These are phyloP conservation scores for Wasmannia auropunctata DNA, from an alignment of 1,140 invertebrate species.

Conservation along the genomic window DNA sequence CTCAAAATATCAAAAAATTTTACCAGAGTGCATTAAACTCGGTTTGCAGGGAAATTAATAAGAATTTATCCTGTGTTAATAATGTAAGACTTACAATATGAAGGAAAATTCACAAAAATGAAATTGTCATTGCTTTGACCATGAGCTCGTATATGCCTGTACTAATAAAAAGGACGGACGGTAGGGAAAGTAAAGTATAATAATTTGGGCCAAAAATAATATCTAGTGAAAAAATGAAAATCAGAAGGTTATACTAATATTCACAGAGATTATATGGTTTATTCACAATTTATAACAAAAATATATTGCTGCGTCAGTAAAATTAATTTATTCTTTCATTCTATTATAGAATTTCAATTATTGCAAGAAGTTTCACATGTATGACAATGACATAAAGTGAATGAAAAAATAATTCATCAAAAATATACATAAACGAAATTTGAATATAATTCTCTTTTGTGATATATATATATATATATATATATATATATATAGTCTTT, in stretches of 20 bases:
- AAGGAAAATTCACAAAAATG: not conserved
- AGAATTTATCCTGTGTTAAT: not conserved
- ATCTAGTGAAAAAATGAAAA: not conserved
- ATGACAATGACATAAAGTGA: not conserved
- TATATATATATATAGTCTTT: not conserved
- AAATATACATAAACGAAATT: not conserved
- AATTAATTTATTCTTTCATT: not conserved
- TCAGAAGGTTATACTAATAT: not conserved
- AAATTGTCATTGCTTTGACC: not conserved
- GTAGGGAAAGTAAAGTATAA: constrained; percentile 19
- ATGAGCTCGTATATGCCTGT: not conserved
- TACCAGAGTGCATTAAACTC: not conserved
- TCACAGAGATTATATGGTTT: not conserved
- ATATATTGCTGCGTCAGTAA: not conserved
- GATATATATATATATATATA: not conserved
- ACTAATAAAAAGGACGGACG: constrained; percentile 4
- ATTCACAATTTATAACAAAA: not conserved
- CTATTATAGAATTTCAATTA: not conserved
- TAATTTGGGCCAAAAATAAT: not conserved
- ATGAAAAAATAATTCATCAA: not conserved
- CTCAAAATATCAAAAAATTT: not conserved
- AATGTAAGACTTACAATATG: not conserved
- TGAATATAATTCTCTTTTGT: not conserved
- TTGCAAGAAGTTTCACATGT: not conserved
- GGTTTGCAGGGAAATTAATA: not conserved